These are phyloP conservation scores for Pachliopta kotzebuea DNA, from an alignment of 2,888 invertebrate species.

Conservation along the genomic window DNA sequence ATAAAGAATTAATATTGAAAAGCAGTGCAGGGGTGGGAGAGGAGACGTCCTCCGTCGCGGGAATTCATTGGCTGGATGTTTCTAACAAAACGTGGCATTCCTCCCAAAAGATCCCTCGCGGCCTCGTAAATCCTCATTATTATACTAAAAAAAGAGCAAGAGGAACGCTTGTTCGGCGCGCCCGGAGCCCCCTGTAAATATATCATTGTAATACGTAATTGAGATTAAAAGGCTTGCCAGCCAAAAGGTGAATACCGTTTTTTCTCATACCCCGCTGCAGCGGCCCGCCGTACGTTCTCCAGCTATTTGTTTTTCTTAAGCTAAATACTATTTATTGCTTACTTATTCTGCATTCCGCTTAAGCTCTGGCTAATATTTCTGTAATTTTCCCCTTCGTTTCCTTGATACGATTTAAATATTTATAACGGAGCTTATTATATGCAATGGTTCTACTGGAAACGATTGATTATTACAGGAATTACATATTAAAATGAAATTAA, in stretches of 20 bases:
- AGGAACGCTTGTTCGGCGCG: conserved; percentile 39
- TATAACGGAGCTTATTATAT: no score
- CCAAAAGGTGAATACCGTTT: conserved; percentile 30
- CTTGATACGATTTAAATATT: no score
- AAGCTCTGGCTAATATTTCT: no score
- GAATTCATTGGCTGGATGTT: conserved; percentile 32
- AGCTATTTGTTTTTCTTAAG: conserved; percentile 20
- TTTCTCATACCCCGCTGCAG: conserved; percentile 10
- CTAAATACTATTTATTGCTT: conserved; percentile 24
- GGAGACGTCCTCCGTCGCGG: no score
- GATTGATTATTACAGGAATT: no score
- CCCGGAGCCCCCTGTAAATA: conserved; percentile 43
- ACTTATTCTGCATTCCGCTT: no score
- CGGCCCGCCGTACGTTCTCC: conserved; percentile 12
- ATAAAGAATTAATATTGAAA: no score
- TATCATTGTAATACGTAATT: conserved; percentile 53
- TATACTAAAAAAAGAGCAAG: conserved; percentile 44
- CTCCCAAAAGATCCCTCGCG: conserved; percentile 47
- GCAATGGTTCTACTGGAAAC: no score
- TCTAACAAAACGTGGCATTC: conserved; percentile 42
- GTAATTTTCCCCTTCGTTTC: no score
- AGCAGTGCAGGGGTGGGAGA: no score
- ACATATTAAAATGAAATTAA: no score
- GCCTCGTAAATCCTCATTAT: conserved; percentile 57
- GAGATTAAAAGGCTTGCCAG: conserved; percentile 43